Percentiles rank a stretch among this genome's conserved stretches.
phyloP scores from a whole-genome alignment of 37 sponge, comb jelly and placozoan species.

The Theonella swinhoei region DNA sequence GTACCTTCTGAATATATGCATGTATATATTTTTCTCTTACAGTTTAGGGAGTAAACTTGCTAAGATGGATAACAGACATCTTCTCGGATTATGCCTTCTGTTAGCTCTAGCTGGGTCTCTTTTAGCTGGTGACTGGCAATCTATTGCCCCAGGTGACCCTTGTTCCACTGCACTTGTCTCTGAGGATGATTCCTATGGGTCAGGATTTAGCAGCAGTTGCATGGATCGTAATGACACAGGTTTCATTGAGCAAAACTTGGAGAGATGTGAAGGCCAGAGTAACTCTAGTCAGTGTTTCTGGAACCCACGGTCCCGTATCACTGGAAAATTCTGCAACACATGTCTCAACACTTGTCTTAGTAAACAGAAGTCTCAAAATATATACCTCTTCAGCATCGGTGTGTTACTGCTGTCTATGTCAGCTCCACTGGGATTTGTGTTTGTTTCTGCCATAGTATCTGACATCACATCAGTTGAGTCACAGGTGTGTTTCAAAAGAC shows the following conservation, averaged over 20 bases:
- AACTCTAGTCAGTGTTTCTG: neutral
- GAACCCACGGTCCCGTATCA: neutral
- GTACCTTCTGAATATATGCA: too few relatives aligned
- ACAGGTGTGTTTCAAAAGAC: neutral
- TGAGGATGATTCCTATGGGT: neutral
- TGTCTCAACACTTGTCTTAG: neutral
- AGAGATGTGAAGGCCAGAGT: neutral
- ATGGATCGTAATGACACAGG: neutral
- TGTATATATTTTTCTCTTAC: too few relatives aligned
- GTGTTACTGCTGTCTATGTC: neutral
- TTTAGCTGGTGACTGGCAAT: neutral
- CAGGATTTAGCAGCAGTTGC: neutral
- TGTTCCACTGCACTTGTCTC: neutral
- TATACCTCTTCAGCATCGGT: neutral
- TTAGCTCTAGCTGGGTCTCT: neutral
- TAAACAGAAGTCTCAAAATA: neutral
- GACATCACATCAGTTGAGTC: neutral
- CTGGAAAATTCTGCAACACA: neutral
- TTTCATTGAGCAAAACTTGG: neutral
- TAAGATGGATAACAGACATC: neutral
- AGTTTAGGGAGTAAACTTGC: neutral
- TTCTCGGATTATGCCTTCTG: neutral
- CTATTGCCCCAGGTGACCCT: neutral
- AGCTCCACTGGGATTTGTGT: neutral
- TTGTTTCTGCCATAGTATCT: neutral